Conservation (phyloP, 2,113 vertebrate genomes). For the rabbit (Oryctolagus cuniculus) region DNA sequence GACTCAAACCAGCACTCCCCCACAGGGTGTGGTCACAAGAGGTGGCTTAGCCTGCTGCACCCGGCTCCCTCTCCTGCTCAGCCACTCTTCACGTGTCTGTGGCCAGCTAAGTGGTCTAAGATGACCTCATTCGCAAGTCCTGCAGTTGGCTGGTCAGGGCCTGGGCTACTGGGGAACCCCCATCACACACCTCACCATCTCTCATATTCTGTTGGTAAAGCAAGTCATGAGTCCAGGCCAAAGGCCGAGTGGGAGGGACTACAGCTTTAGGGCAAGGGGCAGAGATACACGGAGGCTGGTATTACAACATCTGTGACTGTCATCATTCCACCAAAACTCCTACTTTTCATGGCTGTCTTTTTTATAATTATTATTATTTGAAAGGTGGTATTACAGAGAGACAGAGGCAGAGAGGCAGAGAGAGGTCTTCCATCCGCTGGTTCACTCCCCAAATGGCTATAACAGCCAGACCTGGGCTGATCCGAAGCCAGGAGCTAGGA, state of each 20-base stretch:
- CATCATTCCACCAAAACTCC: too few relatives aligned
- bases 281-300: not conserved
- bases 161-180: not conserved
- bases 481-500: too few relatives aligned
- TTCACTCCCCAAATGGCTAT: too few relatives aligned
- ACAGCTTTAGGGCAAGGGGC: not conserved
- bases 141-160: too few relatives aligned
- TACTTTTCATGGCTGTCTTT: not conserved
- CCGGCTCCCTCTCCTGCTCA: not conserved
- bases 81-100: not conserved
- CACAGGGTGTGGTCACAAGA: not conserved
- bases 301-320: not conserved
- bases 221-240: not conserved
- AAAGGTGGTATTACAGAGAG: too few relatives aligned
- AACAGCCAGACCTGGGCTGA: too few relatives aligned
- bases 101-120: not conserved
- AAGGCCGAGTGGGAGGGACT: not conserved
- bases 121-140: not conserved
- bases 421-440: too few relatives aligned
- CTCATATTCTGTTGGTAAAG: not conserved
- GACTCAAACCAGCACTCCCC: too few relatives aligned
- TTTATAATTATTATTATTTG: not conserved
- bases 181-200: not conserved
- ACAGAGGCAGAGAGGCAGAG: too few relatives aligned
- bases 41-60: not conserved